Evolutionary conservation across 2,888 invertebrate genomes (phyloP).

Genomic region (Agrotis ipsilon): DNA sequence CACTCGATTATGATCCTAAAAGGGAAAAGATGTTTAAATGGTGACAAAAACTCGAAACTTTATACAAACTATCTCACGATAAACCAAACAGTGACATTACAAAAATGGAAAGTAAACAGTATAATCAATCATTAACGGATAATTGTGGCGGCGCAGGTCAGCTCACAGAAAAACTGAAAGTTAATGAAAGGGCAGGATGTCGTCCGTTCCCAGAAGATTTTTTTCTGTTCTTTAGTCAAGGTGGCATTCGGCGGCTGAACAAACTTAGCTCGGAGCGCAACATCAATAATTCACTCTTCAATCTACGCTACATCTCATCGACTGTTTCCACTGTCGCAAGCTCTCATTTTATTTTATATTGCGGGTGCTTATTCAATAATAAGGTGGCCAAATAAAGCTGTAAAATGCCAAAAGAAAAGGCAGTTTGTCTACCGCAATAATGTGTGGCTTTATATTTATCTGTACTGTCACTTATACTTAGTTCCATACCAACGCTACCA

Average conservation of each 20-base stretch:
- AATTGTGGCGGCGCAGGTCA: constrained; percentile 74
- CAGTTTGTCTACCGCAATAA: background rate
- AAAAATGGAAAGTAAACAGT: constrained; percentile 84
- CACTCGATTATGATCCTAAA: constrained; percentile 62
- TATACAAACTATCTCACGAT: constrained; percentile 69
- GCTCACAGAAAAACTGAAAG: constrained; percentile 78
- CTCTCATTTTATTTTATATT: background rate
- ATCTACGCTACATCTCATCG: constrained; percentile 76
- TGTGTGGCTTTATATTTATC: background rate
- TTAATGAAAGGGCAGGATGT: constrained; percentile 85
- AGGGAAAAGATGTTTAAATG: constrained; percentile 54
- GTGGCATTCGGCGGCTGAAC: constrained; percentile 82
- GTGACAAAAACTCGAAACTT: constrained; percentile 54
- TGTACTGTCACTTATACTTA: too few relatives aligned
- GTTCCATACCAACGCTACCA: too few relatives aligned
- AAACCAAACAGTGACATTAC: constrained; percentile 81
- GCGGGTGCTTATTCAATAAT: background rate
- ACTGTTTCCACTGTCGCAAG: constrained; percentile 77
- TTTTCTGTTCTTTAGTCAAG: constrained; percentile 77
- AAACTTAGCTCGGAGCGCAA: constrained; percentile 85
- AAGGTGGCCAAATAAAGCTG: background rate
- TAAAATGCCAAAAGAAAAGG: too few relatives aligned
- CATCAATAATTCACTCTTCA: constrained; percentile 89
- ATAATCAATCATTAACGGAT: constrained; percentile 88
- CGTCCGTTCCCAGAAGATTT: constrained; percentile 80